Evolutionary conservation across 2,113 vertebrate species (phyloP), one percentile per base, ranked within the genome.

Genomic region (Planiliza haematocheilus): DNA sequence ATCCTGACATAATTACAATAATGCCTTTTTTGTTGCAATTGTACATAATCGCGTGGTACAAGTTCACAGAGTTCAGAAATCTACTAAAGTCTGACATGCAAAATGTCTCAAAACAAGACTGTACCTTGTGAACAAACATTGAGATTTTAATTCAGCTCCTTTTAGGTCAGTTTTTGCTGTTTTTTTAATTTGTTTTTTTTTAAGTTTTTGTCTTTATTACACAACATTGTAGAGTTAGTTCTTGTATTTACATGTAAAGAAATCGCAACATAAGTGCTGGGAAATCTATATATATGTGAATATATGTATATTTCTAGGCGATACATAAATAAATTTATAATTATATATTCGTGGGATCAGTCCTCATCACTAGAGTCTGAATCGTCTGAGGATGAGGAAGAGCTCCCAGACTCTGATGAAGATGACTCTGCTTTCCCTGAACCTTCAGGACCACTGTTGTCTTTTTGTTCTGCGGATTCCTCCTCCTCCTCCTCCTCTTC

Each of bases 41-140:
- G 95, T 97, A 97, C 96, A 98, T 95, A 93, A 94, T 94, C 89
- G 93, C 94, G 95, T 96, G 95, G 95, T 96, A 96, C 94, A 95
- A 95, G 94, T 96, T 96, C 95, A 94, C 95, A 95, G 71, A 88
- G 93, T 94, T 93, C 95, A 92, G 94, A 95, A 94, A 94, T 94
- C 95, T 96, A 96, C 95, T 95, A 95, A 96, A 96, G 83, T 94
- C 93, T 92, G 95, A 97, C 97, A 99, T 99, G 97, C 98, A 98
- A 97, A 97, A 95, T 81, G 95, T 97, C 95, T 96, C 94, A 95
- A 97, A 97, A 96, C 95, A 95, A 92, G 95, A 92, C 94, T 96
- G 96, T 96, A 97, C 96, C 97, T 95, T 94, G 95, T 95, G 96
- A 97, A 96, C 95, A 95, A 89, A 96, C 94, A 95, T 95, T 96